Percentiles rank a stretch among this genome's conserved stretches.
phyloP scores from a whole-genome alignment of 2,888 invertebrate genomes.

The Andrena camellia region DNA sequence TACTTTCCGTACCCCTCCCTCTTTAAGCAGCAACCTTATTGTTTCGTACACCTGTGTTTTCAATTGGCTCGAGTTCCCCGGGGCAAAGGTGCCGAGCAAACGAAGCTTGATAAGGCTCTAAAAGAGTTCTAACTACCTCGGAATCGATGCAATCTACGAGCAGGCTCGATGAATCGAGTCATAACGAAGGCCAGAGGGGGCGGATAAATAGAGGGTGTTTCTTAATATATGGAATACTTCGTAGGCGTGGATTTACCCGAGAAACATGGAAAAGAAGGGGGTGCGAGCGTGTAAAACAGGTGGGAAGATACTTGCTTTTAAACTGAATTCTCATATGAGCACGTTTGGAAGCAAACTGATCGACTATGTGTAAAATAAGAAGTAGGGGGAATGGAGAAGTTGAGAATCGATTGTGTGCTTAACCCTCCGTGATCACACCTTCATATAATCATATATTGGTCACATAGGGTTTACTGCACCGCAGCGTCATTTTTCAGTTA shows the following conservation, averaged over 20 bases:
- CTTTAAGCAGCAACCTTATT: conserved; percentile 66
- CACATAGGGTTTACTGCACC: too few relatives aligned
- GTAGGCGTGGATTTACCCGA: not conserved
- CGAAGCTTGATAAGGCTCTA: conserved; percentile 56
- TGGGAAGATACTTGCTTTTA: too few relatives aligned
- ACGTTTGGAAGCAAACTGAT: too few relatives aligned
- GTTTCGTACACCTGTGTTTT: conserved; percentile 71
- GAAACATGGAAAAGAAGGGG: not conserved
- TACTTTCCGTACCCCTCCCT: conserved; percentile 22
- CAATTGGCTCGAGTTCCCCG: conserved; percentile 61
- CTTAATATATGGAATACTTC: not conserved
- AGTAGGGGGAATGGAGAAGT: too few relatives aligned
- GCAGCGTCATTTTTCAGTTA: too few relatives aligned
- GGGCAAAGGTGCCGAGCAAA: conserved; percentile 45
- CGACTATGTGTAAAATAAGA: too few relatives aligned
- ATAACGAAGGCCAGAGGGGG: conserved; percentile 16
- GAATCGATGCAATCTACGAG: conserved; percentile 62
- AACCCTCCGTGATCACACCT: too few relatives aligned
- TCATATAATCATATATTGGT: too few relatives aligned
- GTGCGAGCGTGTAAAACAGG: too few relatives aligned
- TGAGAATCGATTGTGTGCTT: too few relatives aligned
- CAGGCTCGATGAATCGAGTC: conserved; percentile 44
- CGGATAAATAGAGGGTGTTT: not conserved
- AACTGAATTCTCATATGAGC: too few relatives aligned
- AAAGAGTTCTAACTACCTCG: conserved; percentile 61